Percentiles rank a stretch among this genome's conserved stretches.
These are phyloP conservation scores for Micropoecilia bifurca DNA, from an alignment of 2,797 vertebrate genomes.

Conservation along the genomic window DNA sequence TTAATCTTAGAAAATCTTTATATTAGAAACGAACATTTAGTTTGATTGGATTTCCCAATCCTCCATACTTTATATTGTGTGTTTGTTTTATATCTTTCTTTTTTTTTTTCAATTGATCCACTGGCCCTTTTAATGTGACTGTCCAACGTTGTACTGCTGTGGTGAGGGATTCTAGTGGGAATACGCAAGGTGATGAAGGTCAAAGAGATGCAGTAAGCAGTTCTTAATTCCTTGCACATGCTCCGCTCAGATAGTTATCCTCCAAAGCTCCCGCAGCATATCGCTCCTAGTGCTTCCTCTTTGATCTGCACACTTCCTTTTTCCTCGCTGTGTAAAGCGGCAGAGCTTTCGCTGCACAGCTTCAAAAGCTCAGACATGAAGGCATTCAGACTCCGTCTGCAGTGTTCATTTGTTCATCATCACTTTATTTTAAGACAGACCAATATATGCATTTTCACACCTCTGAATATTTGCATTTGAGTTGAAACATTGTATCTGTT, in stretches of 20 bases:
- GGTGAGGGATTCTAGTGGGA: slow-evolving; percentile 12
- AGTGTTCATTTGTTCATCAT: slow-evolving; percentile 29
- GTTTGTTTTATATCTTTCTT: slow-evolving; percentile 13
- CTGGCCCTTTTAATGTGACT: slow-evolving; percentile 47
- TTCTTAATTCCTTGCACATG: slow-evolving; percentile 37
- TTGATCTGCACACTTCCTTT: slow-evolving; percentile 46
- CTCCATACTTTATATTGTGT: slow-evolving; percentile 9
- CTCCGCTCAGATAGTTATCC: slow-evolving; percentile 52
- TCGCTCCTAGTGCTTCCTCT: slow-evolving; percentile 63
- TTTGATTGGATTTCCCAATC: slow-evolving; percentile 9
- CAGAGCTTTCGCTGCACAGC: slow-evolving; percentile 22
- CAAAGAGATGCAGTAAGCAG: slow-evolving; percentile 41
- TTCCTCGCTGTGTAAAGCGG: slow-evolving; percentile 30
- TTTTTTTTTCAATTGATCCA: slow-evolving; percentile 43
- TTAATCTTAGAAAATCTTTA: background rate
- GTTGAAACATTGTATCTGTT: slow-evolving; percentile 42
- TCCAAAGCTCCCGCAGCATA: slow-evolving; percentile 38
- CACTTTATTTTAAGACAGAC: slow-evolving; percentile 13
- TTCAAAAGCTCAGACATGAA: slow-evolving; percentile 25
- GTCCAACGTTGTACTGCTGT: slow-evolving; percentile 30
- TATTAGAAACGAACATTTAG: background rate
- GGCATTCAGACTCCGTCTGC: slow-evolving; percentile 23
- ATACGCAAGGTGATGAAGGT: slow-evolving; percentile 28
- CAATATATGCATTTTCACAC: slow-evolving; percentile 27
- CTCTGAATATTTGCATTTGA: slow-evolving; percentile 37